These are phyloP conservation scores for Galaxea fascicularis DNA, from an alignment of 92 coral and sea anemone genomes.

Conservation along the genomic window DNA sequence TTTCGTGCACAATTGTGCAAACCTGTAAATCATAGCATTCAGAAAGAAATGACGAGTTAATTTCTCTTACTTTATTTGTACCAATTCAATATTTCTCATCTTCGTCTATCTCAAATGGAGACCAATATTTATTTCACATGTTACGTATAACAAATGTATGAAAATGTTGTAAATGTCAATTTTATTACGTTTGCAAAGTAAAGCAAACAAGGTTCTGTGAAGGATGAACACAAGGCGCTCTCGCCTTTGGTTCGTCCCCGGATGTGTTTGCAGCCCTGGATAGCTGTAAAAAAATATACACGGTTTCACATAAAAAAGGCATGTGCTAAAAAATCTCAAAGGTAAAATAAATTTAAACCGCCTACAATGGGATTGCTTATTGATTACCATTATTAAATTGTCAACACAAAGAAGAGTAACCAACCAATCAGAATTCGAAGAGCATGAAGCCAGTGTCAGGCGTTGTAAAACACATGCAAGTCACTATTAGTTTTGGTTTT, in stretches of 20 bases:
- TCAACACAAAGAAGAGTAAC: too few relatives aligned
- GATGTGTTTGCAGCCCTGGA: neutral
- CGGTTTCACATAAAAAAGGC: neutral
- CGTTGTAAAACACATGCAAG: too few relatives aligned
- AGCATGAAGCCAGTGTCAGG: too few relatives aligned
- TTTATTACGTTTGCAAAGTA: neutral
- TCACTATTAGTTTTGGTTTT: too few relatives aligned
- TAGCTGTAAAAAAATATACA: neutral
- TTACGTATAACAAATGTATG: slow-evolving; percentile 38
- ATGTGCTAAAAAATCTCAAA: neutral
- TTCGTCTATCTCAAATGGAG: slow-evolving; percentile 33
- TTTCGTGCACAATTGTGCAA: neutral
- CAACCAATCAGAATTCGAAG: too few relatives aligned
- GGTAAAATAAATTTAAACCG: too few relatives aligned
- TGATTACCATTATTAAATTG: too few relatives aligned
- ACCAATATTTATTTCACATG: slow-evolving; percentile 34
- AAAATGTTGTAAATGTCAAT: slow-evolving; percentile 37
- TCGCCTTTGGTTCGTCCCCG: neutral
- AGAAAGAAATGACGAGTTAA: neutral
- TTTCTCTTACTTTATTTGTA: slow-evolving; percentile 34
- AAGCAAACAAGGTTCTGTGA: neutral
- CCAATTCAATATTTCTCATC: slow-evolving; percentile 23
- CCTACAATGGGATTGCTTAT: too few relatives aligned
- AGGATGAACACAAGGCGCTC: neutral
- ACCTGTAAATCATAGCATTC: neutral